Conservation (phyloP, 2,888 invertebrate species). For the Trichopoda pennipes region DNA sequence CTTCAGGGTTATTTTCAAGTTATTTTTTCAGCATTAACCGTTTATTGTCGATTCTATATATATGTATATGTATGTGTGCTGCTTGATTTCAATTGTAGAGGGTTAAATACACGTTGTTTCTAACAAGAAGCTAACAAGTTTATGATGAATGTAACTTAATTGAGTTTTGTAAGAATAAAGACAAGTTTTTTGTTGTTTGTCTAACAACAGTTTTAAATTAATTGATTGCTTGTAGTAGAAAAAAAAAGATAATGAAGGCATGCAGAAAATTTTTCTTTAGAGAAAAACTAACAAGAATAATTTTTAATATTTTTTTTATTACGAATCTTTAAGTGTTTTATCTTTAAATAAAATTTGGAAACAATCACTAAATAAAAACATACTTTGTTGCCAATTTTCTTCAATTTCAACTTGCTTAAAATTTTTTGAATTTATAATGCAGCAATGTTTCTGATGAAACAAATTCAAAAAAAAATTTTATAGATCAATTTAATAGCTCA, state of each 20-base stretch:
- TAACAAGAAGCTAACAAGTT: conserved; percentile 46
- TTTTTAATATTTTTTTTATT: too few relatives aligned
- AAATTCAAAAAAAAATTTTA: not conserved
- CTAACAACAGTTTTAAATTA: conserved; percentile 25
- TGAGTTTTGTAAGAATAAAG: conserved; percentile 30
- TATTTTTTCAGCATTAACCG: conserved; percentile 36
- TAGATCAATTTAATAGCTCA: not conserved
- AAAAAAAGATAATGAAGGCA: not conserved
- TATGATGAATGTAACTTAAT: conserved; percentile 52
- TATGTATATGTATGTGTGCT: conserved; percentile 22
- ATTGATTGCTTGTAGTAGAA: conserved; percentile 15
- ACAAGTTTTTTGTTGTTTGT: not conserved
- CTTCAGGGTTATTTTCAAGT: conserved; percentile 37
- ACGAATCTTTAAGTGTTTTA: too few relatives aligned
- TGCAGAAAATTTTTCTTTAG: too few relatives aligned
- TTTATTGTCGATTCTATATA: conserved; percentile 52
- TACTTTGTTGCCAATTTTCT: too few relatives aligned
- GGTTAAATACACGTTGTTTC: conserved; percentile 47
- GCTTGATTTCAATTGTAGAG: conserved; percentile 15
- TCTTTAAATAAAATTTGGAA: too few relatives aligned
- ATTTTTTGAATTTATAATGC: not conserved
- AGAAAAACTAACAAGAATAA: too few relatives aligned
- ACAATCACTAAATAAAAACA: too few relatives aligned
- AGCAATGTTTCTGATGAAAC: not conserved
- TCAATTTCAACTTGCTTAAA: too few relatives aligned